Base-by-base conservation (phyloP, 2,888 invertebrate species). In the Globia sparganii region DNA sequence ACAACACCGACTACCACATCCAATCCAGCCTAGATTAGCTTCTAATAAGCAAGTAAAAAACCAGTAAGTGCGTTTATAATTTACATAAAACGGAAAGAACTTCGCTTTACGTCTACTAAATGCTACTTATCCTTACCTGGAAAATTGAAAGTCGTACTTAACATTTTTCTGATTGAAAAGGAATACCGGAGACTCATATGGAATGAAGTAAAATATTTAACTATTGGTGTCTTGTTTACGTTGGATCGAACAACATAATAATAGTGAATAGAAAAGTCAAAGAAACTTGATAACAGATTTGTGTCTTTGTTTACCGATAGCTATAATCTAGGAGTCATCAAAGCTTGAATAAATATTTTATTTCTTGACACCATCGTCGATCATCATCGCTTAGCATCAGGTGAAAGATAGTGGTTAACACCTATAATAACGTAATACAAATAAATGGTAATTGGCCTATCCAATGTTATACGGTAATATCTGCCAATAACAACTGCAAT, bases 121-220 rank as follows among this genome's bases (percentile, higher is more conserved):
- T 86, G 77, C 71, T 82, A 62, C 72, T 72, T 84, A 72, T 64
- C 74, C 78, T 73, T 78, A 65, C 37, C 49, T 46, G 56, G 75
- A 64, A 74, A 81, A 76, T 83, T 73, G 77, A 86, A 86, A 82
- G 81, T 78, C 73, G 81, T 76, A 75, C 75, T 81, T 80, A 86
- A 83, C 72, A 81, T 86, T 87, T 87, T 86, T 87, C 80, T 86
- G 86, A 87, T 87, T 86, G 79, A 81, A 87, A 76, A 77, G 28
- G 25, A 81, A 87, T 80, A 61, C 37, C 40, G 0, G 18, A 15
- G 37, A 75, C 34, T 74, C 68, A 61, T 66, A 25, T 15, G 40
- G 66, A 66, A 31, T 68, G 53, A 64, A 68, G 53, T 69, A 56
- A 76, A 64, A 61, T 61, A 25, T 68, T 46, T 69, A 62, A 73